Conservation (phyloP, 2,888 invertebrate genomes). For the Salticus scenicus region DNA sequence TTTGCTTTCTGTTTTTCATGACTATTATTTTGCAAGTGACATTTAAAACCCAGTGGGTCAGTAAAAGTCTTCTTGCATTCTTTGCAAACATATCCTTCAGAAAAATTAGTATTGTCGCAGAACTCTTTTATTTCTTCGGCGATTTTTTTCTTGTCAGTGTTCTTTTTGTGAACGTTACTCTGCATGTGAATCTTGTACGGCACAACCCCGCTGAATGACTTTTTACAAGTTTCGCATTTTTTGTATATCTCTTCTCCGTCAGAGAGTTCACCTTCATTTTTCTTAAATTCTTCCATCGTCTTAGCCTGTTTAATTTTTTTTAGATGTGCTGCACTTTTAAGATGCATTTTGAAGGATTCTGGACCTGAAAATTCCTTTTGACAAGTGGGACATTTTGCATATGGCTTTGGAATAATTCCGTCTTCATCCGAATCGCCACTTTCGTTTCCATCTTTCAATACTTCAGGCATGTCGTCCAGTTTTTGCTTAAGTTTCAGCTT, state of each 20-base stretch:
- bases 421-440: background rate
- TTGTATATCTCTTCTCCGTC: background rate
- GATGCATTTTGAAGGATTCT: slow-evolving; percentile 23
- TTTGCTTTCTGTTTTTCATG: slow-evolving; percentile 44
- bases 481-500: slow-evolving; percentile 29
- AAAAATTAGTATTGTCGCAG: background rate
- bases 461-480: slow-evolving; percentile 30
- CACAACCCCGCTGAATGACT: slow-evolving; percentile 31
- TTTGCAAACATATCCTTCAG: slow-evolving; percentile 29
- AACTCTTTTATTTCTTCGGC: slow-evolving; percentile 34
- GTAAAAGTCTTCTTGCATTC: slow-evolving; percentile 47
- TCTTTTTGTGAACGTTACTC: slow-evolving; percentile 30
- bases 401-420: background rate
- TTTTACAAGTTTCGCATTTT: slow-evolving; percentile 38
- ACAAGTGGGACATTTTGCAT: slow-evolving; percentile 34
- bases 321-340: slow-evolving; percentile 2
- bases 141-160: background rate
- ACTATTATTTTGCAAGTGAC: slow-evolving; percentile 36
- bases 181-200: slow-evolving; percentile 41
- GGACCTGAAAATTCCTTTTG: slow-evolving; percentile 33
- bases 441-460: background rate
- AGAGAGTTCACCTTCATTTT: background rate
- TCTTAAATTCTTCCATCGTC: background rate
- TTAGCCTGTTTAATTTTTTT: background rate
- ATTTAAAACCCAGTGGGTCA: slow-evolving; percentile 30